Base-by-base conservation (phyloP, 2,113 vertebrate genomes). In the Gymnorhina tibicen region DNA sequence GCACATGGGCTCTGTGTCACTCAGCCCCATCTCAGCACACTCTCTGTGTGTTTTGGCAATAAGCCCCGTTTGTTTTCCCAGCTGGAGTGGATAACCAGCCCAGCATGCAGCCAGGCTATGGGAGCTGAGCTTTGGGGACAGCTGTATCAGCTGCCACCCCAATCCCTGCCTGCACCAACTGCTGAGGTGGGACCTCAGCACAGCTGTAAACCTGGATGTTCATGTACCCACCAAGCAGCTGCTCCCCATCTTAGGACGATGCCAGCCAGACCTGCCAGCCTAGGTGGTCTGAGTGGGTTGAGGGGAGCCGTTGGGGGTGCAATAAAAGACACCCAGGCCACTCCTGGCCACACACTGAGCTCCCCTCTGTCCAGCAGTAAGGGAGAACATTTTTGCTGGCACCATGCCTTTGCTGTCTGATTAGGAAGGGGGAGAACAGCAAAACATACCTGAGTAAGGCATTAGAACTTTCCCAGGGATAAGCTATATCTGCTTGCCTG, bases 311-410 rank as follows among this genome's bases (percentile, higher is more conserved):
- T 58, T 33, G 22, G 16, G n/a, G 13, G 24, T 0, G 1, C 47
- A 46, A 9, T 46, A 10, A 28, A 90, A 85, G n/a, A 2, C 32
- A 67, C 3, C 12, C 60, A 4, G 19, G 41, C 16, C 1, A 2
- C 41, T 78, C 21, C 39, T 86, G 84, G 24, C 30, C 4, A 8
- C 39, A 56, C 23, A 21, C 30, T 1, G 23, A 52, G 30, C 33
- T 80, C 27, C 12, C 8, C 35, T 23, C 49, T 72, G 6, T 15
- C 11, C 0, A 0, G 16, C 2, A 4, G 21, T 8, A 55, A 63
- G 30, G 5, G 20, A 64, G 11, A 72, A 47, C 11, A 17, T 17
- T 84, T 68, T 46, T 41, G 16, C 50, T 62, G 55, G 8, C 23
- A 59, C 41, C 9, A 6, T 60, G 42, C 32, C 47, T 66, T 70